A percentile compares a stretch with the other conserved stretches of the same genome.
Conservation (phyloP, 2,797 vertebrate genomes). For the Gadopsis marmoratus region DNA sequence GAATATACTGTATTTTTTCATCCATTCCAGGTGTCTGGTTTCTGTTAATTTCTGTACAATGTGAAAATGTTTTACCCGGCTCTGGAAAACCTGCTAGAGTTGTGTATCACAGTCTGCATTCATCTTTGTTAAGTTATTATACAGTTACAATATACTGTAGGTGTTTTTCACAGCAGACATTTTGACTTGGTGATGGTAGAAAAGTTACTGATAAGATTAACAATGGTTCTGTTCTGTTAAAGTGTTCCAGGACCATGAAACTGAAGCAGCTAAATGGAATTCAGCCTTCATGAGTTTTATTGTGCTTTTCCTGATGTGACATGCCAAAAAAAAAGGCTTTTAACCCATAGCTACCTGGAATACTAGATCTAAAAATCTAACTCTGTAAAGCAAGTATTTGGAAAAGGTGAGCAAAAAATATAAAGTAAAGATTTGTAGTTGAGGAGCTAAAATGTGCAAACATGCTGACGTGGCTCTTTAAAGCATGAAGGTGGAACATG, state of each 20-base stretch:
- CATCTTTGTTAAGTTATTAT: background rate
- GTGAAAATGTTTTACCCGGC: background rate
- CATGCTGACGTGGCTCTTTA: conserved; percentile 21
- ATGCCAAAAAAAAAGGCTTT: background rate
- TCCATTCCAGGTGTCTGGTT: background rate
- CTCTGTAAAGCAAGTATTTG: background rate
- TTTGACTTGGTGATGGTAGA: no score
- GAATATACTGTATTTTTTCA: background rate
- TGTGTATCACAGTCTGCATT: background rate
- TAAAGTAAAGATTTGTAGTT: conserved; percentile 13
- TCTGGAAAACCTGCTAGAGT: background rate
- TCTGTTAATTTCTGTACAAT: background rate
- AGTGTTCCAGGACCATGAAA: background rate
- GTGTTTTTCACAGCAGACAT: no score
- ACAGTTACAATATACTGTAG: no score
- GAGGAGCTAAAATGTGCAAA: conserved; percentile 1
- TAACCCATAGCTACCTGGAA: background rate
- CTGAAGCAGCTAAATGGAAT: no score
- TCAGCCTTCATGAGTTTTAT: no score
- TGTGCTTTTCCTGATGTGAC: no score
- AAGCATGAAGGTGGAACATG: conserved; percentile 26
- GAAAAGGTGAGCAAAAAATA: background rate
- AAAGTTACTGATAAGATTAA: no score
- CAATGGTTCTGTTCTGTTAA: no score
- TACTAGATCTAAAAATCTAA: background rate